Conservation (phyloP, 2,888 invertebrate genomes). For the Icerya purchasi region DNA sequence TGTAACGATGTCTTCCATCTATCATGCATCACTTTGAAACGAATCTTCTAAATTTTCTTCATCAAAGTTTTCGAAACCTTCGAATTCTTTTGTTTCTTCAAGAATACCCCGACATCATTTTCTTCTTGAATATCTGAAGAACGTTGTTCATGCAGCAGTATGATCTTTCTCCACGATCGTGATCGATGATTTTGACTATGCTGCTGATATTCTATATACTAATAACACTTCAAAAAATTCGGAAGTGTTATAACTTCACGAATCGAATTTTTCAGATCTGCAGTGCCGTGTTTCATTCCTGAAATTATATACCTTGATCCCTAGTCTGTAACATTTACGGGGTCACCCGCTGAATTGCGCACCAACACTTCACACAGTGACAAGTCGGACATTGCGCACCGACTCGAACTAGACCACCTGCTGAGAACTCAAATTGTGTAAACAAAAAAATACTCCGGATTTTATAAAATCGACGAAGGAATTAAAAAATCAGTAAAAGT, state of each 20-base stretch:
- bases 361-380: too few species aligned
- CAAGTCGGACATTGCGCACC: too few species aligned
- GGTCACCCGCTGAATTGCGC: too few species aligned
- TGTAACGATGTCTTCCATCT: neutral
- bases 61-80: neutral
- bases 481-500: too few species aligned
- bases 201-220: neutral
- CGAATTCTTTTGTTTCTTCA: neutral
- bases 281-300: neutral
- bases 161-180: neutral
- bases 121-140: neutral
- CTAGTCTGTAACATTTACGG: neutral
- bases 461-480: too few species aligned
- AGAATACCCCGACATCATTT: neutral
- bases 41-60: neutral
- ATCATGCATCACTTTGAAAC: neutral
- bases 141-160: neutral
- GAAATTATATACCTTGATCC: neutral
- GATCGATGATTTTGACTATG: neutral
- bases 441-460: too few species aligned
- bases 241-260: neutral
- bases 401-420: too few species aligned
- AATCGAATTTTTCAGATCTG: neutral
- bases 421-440: too few species aligned
- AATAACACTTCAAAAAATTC: neutral